Evolutionary conservation across 2,113 vertebrate species (phyloP), one percentile per base, ranked within the genome.

Genomic region (Sarotherodon lohbergeri): DNA sequence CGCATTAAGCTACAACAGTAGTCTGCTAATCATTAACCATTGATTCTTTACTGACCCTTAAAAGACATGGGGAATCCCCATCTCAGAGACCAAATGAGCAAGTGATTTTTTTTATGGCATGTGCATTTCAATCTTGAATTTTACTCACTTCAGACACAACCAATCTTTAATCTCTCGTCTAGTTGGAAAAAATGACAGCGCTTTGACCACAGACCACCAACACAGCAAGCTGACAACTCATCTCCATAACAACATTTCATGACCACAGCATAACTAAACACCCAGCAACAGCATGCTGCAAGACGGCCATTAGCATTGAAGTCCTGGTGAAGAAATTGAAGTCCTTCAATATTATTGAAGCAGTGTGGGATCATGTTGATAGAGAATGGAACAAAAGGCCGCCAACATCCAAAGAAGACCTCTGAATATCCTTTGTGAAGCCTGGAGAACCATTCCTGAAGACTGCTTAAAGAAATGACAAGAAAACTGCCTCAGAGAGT

Each of bases 221-320:
- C 32, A 39, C 71, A 87, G 91, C 57, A 43, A 68, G 52, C 87
- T 3, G 73, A 91, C 81, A 91, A 81, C 61, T 84, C 84, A 68
- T 91, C 81, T 85, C 85, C 86, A 83, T 88, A 86, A 85, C 68
- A 88, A 88, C 87, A 63, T 48, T 36, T 46, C 73, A 84, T 81
- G 86, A 93, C 88, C 82, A 55, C 90, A 93, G 88, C 80, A 91
- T 80, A 92, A 88, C 83, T 86, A 78, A 91, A 92, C 68, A 87
- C 80, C 39, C 54, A 63, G 86, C 84, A 82, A 88, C 52, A 81
- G n/a, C 66, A 24, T 14, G 32, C 86, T 91, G 66, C 54, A 56
- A 84, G 85, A 36, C 39, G 22, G 7, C 84, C 83, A 89, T 93
- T 88, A 88, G 83, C 86, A 83, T 80, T 48, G 50, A 87, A 68